These are phyloP conservation scores for Chrysodeixis includens DNA, from an alignment of 2,888 invertebrate genomes.

Conservation along the genomic window DNA sequence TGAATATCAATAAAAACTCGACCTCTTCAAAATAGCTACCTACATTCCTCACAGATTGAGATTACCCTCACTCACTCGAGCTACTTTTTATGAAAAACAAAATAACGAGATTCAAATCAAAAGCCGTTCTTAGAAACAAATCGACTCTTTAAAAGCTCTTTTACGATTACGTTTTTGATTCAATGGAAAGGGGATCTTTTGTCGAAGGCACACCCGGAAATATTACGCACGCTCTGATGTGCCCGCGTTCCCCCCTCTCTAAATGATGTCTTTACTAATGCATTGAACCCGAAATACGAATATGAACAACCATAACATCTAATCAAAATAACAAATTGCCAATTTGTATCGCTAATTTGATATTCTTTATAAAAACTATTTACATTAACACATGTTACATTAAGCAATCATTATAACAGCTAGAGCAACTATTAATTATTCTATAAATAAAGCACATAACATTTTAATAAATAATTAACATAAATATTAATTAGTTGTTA, in stretches of 20 bases:
- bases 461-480: slow-evolving; percentile 41
- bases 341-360: slow-evolving; percentile 10
- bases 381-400: not conserved
- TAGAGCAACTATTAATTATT: slow-evolving; percentile 42
- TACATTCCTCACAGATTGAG: slow-evolving; percentile 36
- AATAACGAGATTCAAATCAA: slow-evolving; percentile 64
- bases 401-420: slow-evolving; percentile 8
- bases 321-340: slow-evolving; percentile 25
- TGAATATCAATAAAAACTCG: slow-evolving; percentile 20
- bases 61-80: slow-evolving; percentile 35
- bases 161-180: slow-evolving; percentile 81
- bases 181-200: slow-evolving; percentile 80
- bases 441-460: slow-evolving; percentile 23
- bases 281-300: slow-evolving; percentile 34
- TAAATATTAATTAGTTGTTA: slow-evolving; percentile 41
- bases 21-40: slow-evolving; percentile 15
- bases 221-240: slow-evolving; percentile 57
- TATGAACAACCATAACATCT: slow-evolving; percentile 26
- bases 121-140: slow-evolving; percentile 74
- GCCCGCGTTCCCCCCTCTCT: slow-evolving; percentile 25
- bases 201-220: slow-evolving; percentile 78
- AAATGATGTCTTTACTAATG: slow-evolving; percentile 43
- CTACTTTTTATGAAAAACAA: slow-evolving; percentile 49
- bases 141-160: slow-evolving; percentile 76
- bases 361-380: slow-evolving; percentile 6